Conservation (phyloP, 1,140 invertebrate species). For the Apolygus lucorum region DNA sequence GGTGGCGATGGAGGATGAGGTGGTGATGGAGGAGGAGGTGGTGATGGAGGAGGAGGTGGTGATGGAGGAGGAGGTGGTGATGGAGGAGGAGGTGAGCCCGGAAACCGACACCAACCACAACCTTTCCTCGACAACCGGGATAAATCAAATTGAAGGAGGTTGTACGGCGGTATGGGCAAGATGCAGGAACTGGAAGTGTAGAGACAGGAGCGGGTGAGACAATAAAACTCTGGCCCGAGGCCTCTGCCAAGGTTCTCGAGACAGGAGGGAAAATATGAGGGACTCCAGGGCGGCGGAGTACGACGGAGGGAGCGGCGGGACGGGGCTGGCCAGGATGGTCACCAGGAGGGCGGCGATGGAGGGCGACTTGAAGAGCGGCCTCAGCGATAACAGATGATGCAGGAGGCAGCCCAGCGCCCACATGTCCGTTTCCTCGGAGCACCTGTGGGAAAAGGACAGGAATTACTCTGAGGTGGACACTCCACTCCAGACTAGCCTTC, state of each 20-base stretch:
- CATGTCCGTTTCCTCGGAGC: constrained; percentile 12
- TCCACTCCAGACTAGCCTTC: no score
- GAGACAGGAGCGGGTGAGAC: neutral
- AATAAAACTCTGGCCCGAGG: neutral
- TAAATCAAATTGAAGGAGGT: no score
- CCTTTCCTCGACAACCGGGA: no score
- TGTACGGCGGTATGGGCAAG: no score
- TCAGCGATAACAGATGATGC: neutral
- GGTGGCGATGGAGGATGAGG: no score
- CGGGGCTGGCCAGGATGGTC: neutral
- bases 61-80: no score
- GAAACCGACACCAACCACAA: no score
- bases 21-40: no score
- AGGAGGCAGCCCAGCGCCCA: constrained; percentile 20
- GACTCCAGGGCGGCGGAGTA: neutral
- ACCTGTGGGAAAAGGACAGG: neutral
- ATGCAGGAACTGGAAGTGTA: neutral
- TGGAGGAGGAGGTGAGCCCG: no score
- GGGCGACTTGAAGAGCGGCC: neutral
- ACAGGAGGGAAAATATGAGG: constrained; percentile 11
- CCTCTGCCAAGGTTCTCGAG: neutral
- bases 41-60: no score
- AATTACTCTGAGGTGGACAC: neutral
- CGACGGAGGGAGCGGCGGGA: neutral
- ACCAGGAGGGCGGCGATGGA: neutral